Evolutionary conservation across 2,113 vertebrate genomes (phyloP).

Genomic region (Chamaetylas fuelleborni): DNA sequence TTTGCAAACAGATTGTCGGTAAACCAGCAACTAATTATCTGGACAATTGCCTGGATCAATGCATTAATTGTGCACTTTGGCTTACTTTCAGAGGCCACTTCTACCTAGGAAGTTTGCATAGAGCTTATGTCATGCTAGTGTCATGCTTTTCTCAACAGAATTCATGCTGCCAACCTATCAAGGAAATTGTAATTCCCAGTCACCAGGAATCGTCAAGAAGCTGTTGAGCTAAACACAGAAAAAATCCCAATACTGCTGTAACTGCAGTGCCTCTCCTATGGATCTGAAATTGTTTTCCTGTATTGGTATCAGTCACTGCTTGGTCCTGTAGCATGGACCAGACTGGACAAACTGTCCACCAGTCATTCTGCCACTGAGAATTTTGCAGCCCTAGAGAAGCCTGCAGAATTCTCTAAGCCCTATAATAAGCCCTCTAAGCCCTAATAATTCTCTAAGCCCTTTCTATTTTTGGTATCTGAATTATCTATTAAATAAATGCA

Average conservation of each 20-base stretch:
- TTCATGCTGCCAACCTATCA: background rate
- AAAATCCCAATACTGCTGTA: background rate
- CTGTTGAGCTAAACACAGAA: background rate
- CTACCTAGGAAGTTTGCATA: background rate
- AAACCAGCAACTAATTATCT: background rate
- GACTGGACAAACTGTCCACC: background rate
- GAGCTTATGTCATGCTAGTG: background rate
- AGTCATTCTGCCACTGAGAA: background rate
- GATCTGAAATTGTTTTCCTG: background rate
- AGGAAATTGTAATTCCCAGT: background rate
- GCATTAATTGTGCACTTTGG: background rate
- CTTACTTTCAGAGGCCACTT: background rate
- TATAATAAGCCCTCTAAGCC: background rate
- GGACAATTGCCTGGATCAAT: background rate
- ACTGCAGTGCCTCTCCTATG: fast-evolving
- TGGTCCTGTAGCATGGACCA: background rate
- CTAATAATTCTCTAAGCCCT: background rate
- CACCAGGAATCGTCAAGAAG: background rate
- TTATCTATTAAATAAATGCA: background rate
- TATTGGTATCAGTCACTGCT: fast-evolving
- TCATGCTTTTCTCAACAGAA: background rate
- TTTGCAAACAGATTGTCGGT: background rate
- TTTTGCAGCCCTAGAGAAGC: background rate
- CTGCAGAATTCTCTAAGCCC: background rate
- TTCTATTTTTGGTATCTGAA: background rate